phyloP scores from a whole-genome alignment of 2,888 invertebrate genomes.

The Cheilosia vernalis region DNA sequence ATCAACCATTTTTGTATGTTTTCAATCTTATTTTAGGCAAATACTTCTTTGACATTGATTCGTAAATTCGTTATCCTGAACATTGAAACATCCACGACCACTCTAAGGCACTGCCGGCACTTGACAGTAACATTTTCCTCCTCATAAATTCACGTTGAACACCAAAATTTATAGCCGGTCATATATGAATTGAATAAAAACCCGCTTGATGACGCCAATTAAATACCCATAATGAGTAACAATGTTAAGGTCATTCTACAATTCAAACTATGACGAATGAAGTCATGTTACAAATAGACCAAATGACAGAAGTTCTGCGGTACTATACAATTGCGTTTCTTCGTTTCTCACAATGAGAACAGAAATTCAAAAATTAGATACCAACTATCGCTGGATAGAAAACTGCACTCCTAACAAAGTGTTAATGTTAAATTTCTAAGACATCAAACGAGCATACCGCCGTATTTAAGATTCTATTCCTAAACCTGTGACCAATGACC shows the following conservation, averaged over 20 bases:
- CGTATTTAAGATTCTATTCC: no score
- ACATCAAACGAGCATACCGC: background rate
- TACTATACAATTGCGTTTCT: no score
- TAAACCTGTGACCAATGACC: conserved; percentile 51
- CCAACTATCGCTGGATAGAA: no score
- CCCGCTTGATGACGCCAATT: background rate
- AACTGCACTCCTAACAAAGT: conserved; percentile 1
- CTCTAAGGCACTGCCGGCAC: background rate
- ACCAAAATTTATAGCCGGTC: background rate
- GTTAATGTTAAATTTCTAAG: conserved; percentile 10
- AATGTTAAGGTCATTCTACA: conserved; percentile 11
- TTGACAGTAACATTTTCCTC: background rate
- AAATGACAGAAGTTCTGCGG: no score
- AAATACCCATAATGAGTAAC: background rate
- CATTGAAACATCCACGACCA: background rate
- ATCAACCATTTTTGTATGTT: no score
- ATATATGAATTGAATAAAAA: conserved; percentile 1
- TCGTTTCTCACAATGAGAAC: no score
- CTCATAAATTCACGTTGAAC: background rate
- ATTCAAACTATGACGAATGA: background rate
- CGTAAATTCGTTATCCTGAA: background rate
- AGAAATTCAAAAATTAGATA: no score
- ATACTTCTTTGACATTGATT: no score
- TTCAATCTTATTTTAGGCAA: no score
- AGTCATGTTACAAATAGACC: no score